Evolutionary conservation across 92 coral and sea anemone species (phyloP).

Genomic region (Scolanthus callimorphus): DNA sequence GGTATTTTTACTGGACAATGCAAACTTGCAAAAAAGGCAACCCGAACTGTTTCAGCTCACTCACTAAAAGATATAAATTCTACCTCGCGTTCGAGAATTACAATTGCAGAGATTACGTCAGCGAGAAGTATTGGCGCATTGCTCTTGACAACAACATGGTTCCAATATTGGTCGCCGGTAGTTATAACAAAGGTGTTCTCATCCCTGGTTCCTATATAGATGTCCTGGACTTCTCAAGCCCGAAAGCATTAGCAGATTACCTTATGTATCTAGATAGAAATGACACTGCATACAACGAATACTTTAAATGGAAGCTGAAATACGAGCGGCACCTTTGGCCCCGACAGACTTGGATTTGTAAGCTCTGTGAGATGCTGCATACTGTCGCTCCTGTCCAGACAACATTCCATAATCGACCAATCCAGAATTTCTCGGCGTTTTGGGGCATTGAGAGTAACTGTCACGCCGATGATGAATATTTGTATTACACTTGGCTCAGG

Average conservation of each 20-base stretch:
- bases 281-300: too few relatives aligned
- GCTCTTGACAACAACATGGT: slow-evolving; percentile 3
- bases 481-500: too few relatives aligned
- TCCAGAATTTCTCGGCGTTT: slow-evolving; percentile 22
- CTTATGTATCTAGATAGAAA: slow-evolving; percentile 47
- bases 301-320: slow-evolving; percentile 40
- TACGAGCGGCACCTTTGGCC: neutral
- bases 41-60: slow-evolving; percentile 18
- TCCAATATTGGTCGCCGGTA: slow-evolving; percentile 39
- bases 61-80: too few relatives aligned
- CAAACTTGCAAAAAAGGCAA: slow-evolving; percentile 1
- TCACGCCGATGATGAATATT: slow-evolving; percentile 16
- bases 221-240: slow-evolving; percentile 52
- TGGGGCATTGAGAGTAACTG: slow-evolving; percentile 41
- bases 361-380: slow-evolving; percentile 28
- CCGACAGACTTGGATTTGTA: slow-evolving; percentile 9
- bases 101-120: slow-evolving; percentile 38
- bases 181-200: slow-evolving; percentile 1
- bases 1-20: neutral
- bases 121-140: slow-evolving; percentile 42
- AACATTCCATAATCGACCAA: slow-evolving; percentile 10
- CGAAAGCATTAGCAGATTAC: slow-evolving; percentile 43
- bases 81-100: slow-evolving; percentile 49
- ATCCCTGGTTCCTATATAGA: too few relatives aligned
- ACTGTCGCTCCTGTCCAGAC: too few relatives aligned